phyloP scores from a whole-genome alignment of 1,140 invertebrate genomes.

The Cataglyphis hispanica region DNA sequence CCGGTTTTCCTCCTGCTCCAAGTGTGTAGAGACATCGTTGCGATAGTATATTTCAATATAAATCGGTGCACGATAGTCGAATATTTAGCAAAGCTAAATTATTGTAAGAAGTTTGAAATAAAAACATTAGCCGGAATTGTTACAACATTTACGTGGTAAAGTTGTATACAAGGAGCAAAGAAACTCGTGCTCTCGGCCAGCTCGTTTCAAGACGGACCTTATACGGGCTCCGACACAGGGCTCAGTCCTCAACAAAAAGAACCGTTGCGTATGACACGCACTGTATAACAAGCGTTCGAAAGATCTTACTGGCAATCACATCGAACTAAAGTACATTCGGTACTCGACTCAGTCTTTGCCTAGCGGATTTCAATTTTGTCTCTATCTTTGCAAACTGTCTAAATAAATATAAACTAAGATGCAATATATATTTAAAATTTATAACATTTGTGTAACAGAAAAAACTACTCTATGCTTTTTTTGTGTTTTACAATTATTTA shows the following conservation, averaged over 20 bases:
- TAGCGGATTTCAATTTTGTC: too few relatives aligned
- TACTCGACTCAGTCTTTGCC: neutral
- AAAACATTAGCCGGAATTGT: neutral
- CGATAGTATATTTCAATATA: neutral
- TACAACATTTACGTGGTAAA: neutral
- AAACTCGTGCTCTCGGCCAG: neutral
- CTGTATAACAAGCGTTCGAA: conserved; percentile 17
- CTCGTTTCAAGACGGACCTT: conserved; percentile 67
- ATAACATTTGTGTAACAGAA: too few relatives aligned
- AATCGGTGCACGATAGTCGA: too few relatives aligned
- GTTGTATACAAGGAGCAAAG: neutral
- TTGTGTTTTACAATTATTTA: too few relatives aligned
- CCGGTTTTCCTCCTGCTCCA: neutral
- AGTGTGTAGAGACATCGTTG: conserved; percentile 11
- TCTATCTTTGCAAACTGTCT: too few relatives aligned
- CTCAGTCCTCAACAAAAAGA: conserved; percentile 67
- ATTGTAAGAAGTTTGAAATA: neutral
- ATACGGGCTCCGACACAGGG: conserved; percentile 66
- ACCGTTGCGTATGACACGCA: conserved; percentile 23
- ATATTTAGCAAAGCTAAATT: too few relatives aligned
- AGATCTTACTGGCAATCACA: conserved; percentile 12
- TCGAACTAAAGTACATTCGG: neutral
- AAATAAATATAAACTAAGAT: too few relatives aligned
- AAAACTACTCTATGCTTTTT: too few relatives aligned
- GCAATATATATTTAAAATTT: too few relatives aligned